Percentiles rank a stretch among this genome's conserved stretches.
phyloP scores from a whole-genome alignment of 2,113 vertebrate genomes.

The Oncorhynchus mykiss region DNA sequence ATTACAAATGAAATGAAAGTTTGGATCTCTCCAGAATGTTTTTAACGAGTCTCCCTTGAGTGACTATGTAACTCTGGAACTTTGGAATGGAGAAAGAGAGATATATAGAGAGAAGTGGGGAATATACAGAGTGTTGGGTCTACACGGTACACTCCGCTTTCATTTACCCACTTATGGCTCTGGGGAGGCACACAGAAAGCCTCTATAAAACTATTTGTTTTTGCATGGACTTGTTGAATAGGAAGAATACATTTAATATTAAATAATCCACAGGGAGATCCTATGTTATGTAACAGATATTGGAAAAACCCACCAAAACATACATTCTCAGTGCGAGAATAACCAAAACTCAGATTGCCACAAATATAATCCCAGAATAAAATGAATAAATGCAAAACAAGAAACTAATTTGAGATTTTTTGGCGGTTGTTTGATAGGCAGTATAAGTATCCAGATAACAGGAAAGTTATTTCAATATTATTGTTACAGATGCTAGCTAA shows the following conservation, averaged over 20 bases:
- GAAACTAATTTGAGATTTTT: not conserved
- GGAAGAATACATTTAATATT: slow-evolving; percentile 47
- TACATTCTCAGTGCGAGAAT: not conserved
- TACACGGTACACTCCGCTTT: slow-evolving; percentile 51
- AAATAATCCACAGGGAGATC: slow-evolving; percentile 20
- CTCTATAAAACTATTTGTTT: slow-evolving; percentile 61
- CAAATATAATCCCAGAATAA: not conserved
- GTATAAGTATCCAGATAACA: slow-evolving; percentile 18
- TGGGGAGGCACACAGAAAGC: slow-evolving; percentile 49
- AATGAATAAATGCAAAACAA: not conserved
- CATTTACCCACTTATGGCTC: slow-evolving; percentile 54
- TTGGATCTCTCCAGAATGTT: slow-evolving; percentile 63
- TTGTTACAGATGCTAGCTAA: not conserved
- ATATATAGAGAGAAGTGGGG: slow-evolving; percentile 7
- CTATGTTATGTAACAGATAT: slow-evolving; percentile 14
- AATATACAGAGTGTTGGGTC: slow-evolving; percentile 27
- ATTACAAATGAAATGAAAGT: slow-evolving; percentile 67
- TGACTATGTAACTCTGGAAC: slow-evolving; percentile 51
- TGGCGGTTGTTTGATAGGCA: not conserved
- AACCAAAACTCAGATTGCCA: not conserved
- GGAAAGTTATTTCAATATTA: not conserved
- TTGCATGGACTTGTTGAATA: slow-evolving; percentile 34
- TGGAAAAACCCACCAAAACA: slow-evolving; percentile 13
- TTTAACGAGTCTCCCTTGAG: slow-evolving; percentile 68
- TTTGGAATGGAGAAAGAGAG: slow-evolving; percentile 24